Evolutionary conservation across 2,113 vertebrate genomes (phyloP), one percentile per base, ranked within the genome.

Genomic region (Crypturellus undulatus): DNA sequence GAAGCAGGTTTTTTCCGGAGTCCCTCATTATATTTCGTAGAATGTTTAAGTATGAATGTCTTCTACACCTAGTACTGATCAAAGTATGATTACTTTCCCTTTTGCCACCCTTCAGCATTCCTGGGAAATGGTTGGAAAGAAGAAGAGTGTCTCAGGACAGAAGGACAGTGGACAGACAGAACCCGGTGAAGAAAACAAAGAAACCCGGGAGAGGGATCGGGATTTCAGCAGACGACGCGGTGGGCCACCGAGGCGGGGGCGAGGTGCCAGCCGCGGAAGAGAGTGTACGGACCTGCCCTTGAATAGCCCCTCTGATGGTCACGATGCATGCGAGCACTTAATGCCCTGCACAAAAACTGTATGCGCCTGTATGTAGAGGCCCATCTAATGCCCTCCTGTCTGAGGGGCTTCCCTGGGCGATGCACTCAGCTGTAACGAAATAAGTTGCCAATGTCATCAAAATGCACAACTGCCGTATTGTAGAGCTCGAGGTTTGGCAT

Each of bases 71-170:
- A 10, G 18, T 5, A 0, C 25, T 1, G 5, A 43, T 65, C 68
- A 52, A 70, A 17, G 30, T 6, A 0, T 24, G 72, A 59, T 89
- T 75, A 16, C 20, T 63, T 60, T 56, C 25, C 24, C 18, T 17
- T 86, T 59, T 87, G 28, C 67, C 34, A 45, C 51, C 43, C 30
- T 70, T 4, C 90, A 99, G 99, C 99, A 99, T 94, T 99, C 99
- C 76, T 99, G 99, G 99, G 99, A 99, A 79, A 99, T 99, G 99
- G 99, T 99, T 10, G 99, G 99, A 52, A 99, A 99, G 98, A 99
- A 99, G 97, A 99, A 99, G 88, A 98, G 99, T 7, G 98, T 99
- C 89, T 99, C 99, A 0, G 99, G 99, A 78, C 99, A 99, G 96
- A 99, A 99, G 98, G 99, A 99, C 94, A 97, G 97, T 2, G 98